Evolutionary conservation across 2,888 invertebrate genomes (phyloP).

Genomic region (Lapara coniferarum): DNA sequence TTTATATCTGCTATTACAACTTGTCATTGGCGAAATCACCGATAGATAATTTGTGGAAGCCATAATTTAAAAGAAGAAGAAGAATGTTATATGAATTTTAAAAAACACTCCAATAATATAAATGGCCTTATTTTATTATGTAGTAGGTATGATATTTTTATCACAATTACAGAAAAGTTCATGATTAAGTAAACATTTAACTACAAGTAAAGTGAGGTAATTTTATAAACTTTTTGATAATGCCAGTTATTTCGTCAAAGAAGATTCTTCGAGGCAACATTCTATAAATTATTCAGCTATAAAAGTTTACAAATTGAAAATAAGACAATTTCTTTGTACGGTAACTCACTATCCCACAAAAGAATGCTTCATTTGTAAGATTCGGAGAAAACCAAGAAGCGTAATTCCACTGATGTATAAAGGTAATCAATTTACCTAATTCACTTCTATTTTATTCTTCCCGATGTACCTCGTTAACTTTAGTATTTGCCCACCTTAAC

Average conservation of each 20-base stretch:
- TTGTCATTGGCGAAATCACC: too few relatives aligned
- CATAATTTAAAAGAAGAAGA: too few relatives aligned
- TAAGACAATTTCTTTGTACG: background rate
- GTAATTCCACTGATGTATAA: slow-evolving; percentile 41
- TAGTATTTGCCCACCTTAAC: slow-evolving; percentile 65
- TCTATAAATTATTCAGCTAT: background rate
- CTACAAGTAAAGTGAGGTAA: too few relatives aligned
- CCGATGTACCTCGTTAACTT: slow-evolving; percentile 53
- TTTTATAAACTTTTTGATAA: too few relatives aligned
- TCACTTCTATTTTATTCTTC: slow-evolving; percentile 46
- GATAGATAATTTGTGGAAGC: too few relatives aligned
- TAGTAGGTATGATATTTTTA: too few relatives aligned
- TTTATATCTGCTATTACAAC: too few relatives aligned
- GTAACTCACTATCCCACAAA: background rate
- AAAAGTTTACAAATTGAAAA: slow-evolving; percentile 9
- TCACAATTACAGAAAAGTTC: too few relatives aligned
- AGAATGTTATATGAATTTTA: too few relatives aligned
- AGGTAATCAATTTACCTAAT: slow-evolving; percentile 55
- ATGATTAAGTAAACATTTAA: too few relatives aligned
- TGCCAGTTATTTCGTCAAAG: background rate
- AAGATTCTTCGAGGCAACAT: background rate
- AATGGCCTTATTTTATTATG: too few relatives aligned
- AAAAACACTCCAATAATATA: too few relatives aligned
- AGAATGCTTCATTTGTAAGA: slow-evolving; percentile 21
- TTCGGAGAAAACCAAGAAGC: slow-evolving; percentile 27